phyloP scores from a whole-genome alignment of 2,113 vertebrate species.

The Acanthisitta chloris region DNA sequence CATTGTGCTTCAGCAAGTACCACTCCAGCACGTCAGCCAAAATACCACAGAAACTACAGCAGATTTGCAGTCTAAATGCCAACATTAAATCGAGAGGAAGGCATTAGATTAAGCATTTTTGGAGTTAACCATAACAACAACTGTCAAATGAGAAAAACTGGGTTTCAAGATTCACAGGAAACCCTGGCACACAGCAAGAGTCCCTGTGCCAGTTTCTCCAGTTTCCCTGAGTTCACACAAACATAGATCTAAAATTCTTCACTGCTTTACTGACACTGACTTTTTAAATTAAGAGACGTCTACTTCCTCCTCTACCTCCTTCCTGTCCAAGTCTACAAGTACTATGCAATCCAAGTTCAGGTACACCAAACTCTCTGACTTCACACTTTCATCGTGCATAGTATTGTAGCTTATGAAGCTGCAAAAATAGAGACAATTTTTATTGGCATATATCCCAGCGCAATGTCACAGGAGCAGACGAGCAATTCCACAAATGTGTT shows the following conservation, averaged over 20 bases:
- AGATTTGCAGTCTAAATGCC: not conserved
- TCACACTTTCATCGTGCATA: not conserved
- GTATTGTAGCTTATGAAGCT: not conserved
- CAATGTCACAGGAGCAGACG: not conserved
- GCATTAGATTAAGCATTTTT: not conserved
- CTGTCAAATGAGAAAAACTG: not conserved
- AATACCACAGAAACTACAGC: not conserved
- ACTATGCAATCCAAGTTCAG: not conserved
- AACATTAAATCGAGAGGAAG: not conserved
- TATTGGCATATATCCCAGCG: not conserved
- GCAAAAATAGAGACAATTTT: not conserved
- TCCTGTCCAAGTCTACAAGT: not conserved
- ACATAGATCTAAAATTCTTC: not conserved
- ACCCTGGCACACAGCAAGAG: not conserved
- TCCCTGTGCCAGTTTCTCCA: not conserved
- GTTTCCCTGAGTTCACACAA: not conserved
- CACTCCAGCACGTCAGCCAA: not conserved
- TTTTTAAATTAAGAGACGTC: not conserved
- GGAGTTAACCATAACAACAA: not conserved
- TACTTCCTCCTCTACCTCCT: not conserved
- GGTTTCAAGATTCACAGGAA: not conserved
- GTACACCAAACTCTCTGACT: not conserved
- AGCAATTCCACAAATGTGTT: constrained; percentile 29
- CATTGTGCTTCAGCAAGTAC: not conserved
- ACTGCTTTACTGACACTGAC: not conserved